Evolutionary conservation across 2,113 vertebrate species (phyloP).

Genomic region (Nerophis lumbriciformis): DNA sequence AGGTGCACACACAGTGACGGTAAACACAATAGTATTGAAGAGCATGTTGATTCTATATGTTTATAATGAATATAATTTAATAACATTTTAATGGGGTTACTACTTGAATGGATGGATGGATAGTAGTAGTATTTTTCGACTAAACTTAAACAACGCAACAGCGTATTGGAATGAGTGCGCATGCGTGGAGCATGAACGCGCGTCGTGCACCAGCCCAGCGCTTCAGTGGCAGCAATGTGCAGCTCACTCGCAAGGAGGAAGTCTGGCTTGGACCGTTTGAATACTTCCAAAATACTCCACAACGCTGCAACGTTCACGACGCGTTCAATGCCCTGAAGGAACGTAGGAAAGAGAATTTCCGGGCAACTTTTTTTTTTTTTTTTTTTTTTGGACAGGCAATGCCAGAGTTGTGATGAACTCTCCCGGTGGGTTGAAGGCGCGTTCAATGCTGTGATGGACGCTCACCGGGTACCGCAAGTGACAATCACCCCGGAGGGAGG

Average conservation of each 20-base stretch:
- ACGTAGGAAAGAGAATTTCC: slow-evolving; percentile 48
- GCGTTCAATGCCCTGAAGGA: slow-evolving; percentile 63
- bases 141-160: neutral
- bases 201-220: neutral
- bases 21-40: too few species aligned
- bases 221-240: neutral
- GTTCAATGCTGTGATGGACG: slow-evolving; percentile 51
- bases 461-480: slow-evolving; percentile 80
- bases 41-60: too few species aligned
- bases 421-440: slow-evolving; percentile 33
- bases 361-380: slow-evolving; percentile 15
- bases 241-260: neutral
- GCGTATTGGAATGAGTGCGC: neutral
- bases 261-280: neutral
- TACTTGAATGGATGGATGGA: too few species aligned
- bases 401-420: slow-evolving; percentile 53
- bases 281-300: neutral
- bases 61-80: too few species aligned
- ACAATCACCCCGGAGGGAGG: slow-evolving; percentile 87
- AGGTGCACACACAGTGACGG: too few species aligned
- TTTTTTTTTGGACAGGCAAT: neutral
- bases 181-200: slow-evolving; percentile 2
- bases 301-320: neutral
- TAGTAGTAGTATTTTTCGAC: too few species aligned
- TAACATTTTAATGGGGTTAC: too few species aligned